Base-by-base conservation (phyloP, 1,140 invertebrate species). In the Stegodyphus dumicola region DNA sequence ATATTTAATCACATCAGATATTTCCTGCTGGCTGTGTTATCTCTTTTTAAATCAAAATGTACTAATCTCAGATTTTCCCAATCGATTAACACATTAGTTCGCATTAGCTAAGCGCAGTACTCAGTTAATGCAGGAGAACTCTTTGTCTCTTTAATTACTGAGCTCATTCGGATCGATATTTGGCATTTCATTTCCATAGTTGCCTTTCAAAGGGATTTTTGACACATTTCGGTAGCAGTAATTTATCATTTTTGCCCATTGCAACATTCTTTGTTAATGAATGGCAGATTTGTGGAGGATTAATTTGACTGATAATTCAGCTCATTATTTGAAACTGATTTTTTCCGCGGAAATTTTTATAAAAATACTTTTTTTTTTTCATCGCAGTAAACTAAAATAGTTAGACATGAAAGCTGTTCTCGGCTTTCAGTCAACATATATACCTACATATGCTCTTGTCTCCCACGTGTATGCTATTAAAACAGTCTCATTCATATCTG, bases 81-180 rank as follows among this genome's bases (percentile, higher is more conserved):
- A 83, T 83, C 80, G 80, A 83, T 83, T 83, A 75, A 83, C 69
- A 52, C 70, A 83, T 83, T 83, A 75, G 71, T 75, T 74, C 33
- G 74, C 69, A 75, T 83, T 83, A 75, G 80, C 60, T 75, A 52
- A 54, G 51, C 60, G n/a, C 49, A 52, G 13, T 54, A 49, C 60
- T 75, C 64, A 74, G 75, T 54, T 33, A 52, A 60, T 48, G n/a
- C 56, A 66, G n/a, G 64, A n/a, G 15, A 66, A 52, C 71, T 83
- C 80, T 83, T 67, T 75, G 70, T 67, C 48, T 56, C 7, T 83
- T 83, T 75, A 83, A 83, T 83, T 83, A 83, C 80, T 54, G 49
- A 17, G 71, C 53, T n/a, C 52, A 83, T 15, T 33, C 13, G 52
- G 60, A 83, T 83, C 71, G 71, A 83, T 83, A 33, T 13, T 49